phyloP scores from a whole-genome alignment of 2,888 invertebrate species.

The Patella pellucida region DNA sequence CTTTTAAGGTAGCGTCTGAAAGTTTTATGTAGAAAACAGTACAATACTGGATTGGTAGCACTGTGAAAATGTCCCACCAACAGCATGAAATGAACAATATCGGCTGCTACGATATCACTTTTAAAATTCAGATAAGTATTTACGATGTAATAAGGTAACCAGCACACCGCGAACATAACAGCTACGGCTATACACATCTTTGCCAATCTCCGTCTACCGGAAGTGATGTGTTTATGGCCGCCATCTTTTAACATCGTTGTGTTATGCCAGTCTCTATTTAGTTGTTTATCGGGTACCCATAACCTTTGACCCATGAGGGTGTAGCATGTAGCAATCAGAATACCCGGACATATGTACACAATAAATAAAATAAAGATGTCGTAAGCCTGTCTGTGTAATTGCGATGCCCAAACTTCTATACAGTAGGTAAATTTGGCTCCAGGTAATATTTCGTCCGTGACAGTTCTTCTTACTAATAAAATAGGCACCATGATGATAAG shows the following conservation, averaged over 20 bases:
- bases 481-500: slow-evolving; percentile 80
- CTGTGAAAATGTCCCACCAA: slow-evolving; percentile 83
- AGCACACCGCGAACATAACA: slow-evolving; percentile 82
- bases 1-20: slow-evolving; percentile 70
- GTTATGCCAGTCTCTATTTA: slow-evolving; percentile 28
- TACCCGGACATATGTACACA: slow-evolving; percentile 83
- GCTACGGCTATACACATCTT: slow-evolving; percentile 83
- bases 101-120: slow-evolving; percentile 69
- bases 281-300: slow-evolving; percentile 47
- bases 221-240: slow-evolving; percentile 66
- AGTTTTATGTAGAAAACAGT: slow-evolving; percentile 82
- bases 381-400: slow-evolving; percentile 73
- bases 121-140: slow-evolving; percentile 78
- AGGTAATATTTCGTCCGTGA: slow-evolving; percentile 39
- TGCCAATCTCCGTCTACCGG: slow-evolving; percentile 82
- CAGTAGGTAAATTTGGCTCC: slow-evolving; percentile 70
- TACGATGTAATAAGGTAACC: slow-evolving; percentile 84
- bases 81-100: slow-evolving; percentile 77
- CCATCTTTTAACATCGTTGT: slow-evolving; percentile 10
- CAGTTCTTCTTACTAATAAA: slow-evolving; percentile 72
- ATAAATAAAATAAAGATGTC: slow-evolving; percentile 81
- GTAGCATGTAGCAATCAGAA: slow-evolving; percentile 70
- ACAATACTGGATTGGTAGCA: slow-evolving; percentile 82
- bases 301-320: slow-evolving; percentile 73
- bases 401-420: slow-evolving; percentile 77